A percentile compares a stretch with the other conserved stretches of the same genome.
phyloP scores from a whole-genome alignment of 2,797 vertebrate genomes.

The Arrhamphus sclerolepis region DNA sequence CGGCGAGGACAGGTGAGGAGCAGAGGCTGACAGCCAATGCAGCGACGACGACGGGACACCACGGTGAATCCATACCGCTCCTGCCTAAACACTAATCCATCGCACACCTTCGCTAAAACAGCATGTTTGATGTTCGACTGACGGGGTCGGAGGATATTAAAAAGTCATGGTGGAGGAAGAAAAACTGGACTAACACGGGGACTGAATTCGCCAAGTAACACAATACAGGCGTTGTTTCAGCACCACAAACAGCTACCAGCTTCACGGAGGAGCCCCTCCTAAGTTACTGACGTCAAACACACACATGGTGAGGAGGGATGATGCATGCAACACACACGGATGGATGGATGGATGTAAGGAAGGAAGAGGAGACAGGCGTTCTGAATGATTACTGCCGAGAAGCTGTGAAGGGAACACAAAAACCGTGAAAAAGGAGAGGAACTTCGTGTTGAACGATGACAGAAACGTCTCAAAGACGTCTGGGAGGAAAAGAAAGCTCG shows the following conservation, averaged over 20 bases:
- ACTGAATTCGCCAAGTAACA: constrained; percentile 28
- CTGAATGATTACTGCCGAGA: constrained; percentile 19
- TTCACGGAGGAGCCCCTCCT: constrained; percentile 75
- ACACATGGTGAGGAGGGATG: constrained; percentile 52
- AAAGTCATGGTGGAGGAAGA: constrained; percentile 17
- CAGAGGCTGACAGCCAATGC: constrained; percentile 67
- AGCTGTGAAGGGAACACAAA: constrained; percentile 6
- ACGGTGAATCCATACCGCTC: constrained; percentile 73
- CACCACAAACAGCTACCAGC: constrained; percentile 79
- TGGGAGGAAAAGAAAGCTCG: too few relatives aligned
- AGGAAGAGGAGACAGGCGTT: constrained; percentile 6
- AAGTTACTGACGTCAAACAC: constrained; percentile 78
- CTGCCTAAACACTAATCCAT: constrained; percentile 69
- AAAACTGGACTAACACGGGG: not conserved
- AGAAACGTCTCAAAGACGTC: not conserved
- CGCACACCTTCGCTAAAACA: constrained; percentile 61
- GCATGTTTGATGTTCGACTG: constrained; percentile 46
- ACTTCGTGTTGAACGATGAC: not conserved
- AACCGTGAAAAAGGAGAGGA: not conserved
- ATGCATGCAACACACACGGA: constrained; percentile 17
- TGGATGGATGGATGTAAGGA: constrained; percentile 1
- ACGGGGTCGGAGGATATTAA: constrained; percentile 16
- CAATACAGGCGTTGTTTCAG: constrained; percentile 74
- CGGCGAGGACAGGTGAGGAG: constrained; percentile 60
- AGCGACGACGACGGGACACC: constrained; percentile 67